Evolutionary conservation across 2,888 invertebrate species (phyloP).

Genomic region (Sturmia bella): DNA sequence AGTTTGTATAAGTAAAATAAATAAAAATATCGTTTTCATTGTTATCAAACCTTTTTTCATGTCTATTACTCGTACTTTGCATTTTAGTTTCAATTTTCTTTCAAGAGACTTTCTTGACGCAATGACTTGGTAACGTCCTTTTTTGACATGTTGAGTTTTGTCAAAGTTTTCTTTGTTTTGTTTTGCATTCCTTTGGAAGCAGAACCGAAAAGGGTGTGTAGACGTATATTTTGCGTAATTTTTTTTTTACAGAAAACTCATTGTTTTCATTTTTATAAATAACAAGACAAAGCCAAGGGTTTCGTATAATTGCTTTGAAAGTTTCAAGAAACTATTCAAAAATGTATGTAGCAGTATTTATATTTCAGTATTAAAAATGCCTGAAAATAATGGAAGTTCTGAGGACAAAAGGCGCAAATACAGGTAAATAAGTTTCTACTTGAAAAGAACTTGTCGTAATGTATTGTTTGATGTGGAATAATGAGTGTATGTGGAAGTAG

Average conservation of each 20-base stretch:
- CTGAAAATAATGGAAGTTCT: conserved; percentile 32
- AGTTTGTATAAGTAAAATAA: background rate
- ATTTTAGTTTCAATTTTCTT: conserved; percentile 37
- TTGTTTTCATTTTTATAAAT: conserved; percentile 44
- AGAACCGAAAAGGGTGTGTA: conserved; percentile 64
- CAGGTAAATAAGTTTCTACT: conserved; percentile 67
- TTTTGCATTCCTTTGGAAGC: conserved; percentile 41
- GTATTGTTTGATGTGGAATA: conserved; percentile 57
- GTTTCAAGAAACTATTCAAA: conserved; percentile 38
- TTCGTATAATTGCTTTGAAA: conserved; percentile 60
- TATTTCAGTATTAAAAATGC: conserved; percentile 3
- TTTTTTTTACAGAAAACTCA: conserved; percentile 48
- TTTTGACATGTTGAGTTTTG: conserved; percentile 65
- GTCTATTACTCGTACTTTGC: conserved; percentile 30
- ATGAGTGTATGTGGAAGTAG: conserved; percentile 39
- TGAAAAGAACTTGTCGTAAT: conserved; percentile 69
- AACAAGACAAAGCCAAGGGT: conserved; percentile 38
- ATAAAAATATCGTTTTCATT: conserved; percentile 43
- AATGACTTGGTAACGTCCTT: conserved; percentile 72
- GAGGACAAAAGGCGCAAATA: conserved; percentile 61
- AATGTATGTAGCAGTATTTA: background rate
- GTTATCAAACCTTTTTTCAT: conserved; percentile 25
- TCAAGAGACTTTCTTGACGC: conserved; percentile 69
- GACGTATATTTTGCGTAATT: conserved; percentile 38
- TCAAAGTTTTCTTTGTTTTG: conserved; percentile 56